These are phyloP conservation scores for Aricia artaxerxes DNA, from an alignment of 2,888 invertebrate species.

Conservation along the genomic window DNA sequence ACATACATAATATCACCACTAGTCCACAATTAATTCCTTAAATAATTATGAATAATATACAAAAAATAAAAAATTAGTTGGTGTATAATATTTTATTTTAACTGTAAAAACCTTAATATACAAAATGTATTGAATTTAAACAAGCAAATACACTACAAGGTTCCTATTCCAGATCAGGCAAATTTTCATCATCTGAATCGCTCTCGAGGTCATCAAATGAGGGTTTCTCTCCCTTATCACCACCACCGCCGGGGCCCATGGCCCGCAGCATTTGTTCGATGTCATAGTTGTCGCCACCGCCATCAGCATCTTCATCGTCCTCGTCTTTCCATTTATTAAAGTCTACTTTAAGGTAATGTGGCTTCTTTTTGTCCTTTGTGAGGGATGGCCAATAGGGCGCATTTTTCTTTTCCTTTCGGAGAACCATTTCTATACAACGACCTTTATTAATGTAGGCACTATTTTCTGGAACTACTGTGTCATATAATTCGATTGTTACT, in stretches of 20 bases:
- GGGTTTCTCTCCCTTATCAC: slow-evolving; percentile 82
- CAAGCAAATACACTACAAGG: slow-evolving; percentile 53
- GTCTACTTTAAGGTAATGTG: slow-evolving; percentile 97
- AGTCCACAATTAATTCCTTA: neutral
- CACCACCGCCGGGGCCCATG: slow-evolving; percentile 81
- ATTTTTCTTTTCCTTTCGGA: slow-evolving; percentile 85
- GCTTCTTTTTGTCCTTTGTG: slow-evolving; percentile 92
- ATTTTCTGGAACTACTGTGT: slow-evolving; percentile 90
- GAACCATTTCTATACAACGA: slow-evolving; percentile 87
- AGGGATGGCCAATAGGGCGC: slow-evolving; percentile 94
- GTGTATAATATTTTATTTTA: slow-evolving; percentile 65
- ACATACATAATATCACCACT: neutral
- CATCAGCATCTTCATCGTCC: slow-evolving; percentile 94
- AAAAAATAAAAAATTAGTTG: slow-evolving; percentile 34
- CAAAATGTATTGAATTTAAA: slow-evolving; percentile 68
- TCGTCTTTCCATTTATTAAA: slow-evolving; percentile 99
- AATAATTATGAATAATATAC: slow-evolving; percentile 24
- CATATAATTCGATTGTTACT: slow-evolving; percentile 91
- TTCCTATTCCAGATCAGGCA: slow-evolving; percentile 86
- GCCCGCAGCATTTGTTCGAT: slow-evolving; percentile 87
- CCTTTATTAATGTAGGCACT: slow-evolving; percentile 86
- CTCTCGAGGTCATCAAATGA: slow-evolving; percentile 88
- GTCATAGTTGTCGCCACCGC: slow-evolving; percentile 69
- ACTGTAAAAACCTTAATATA: slow-evolving; percentile 76
- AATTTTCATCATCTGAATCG: slow-evolving; percentile 90